Percentiles rank a stretch among this genome's conserved stretches.
Conservation (phyloP, 2,888 invertebrate genomes). For the Microplitis manilae region DNA sequence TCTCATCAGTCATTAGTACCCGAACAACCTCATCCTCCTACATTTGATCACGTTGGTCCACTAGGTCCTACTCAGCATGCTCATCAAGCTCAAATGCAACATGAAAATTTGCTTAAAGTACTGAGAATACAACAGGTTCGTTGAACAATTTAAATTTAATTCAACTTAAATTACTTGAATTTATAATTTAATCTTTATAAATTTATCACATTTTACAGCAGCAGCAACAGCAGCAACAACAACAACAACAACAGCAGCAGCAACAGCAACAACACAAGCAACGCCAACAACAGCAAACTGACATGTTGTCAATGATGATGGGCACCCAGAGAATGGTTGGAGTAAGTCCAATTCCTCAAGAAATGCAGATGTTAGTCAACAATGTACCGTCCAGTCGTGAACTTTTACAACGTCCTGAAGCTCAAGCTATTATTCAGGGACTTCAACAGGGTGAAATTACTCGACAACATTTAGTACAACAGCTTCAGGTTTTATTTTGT, state of each 20-base stretch:
- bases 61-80: conserved; percentile 68
- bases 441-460: conserved; percentile 85
- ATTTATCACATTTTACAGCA: background rate
- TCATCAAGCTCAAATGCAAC: conserved; percentile 69
- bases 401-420: conserved; percentile 81
- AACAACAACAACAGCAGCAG: conserved; percentile 48
- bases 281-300: conserved; percentile 64
- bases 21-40: conserved; percentile 55
- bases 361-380: conserved; percentile 72
- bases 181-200: background rate
- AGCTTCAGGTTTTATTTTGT: conserved; percentile 73
- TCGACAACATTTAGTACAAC: conserved; percentile 82
- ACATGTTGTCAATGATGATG: conserved; percentile 76
- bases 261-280: conserved; percentile 68
- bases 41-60: conserved; percentile 66
- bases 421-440: conserved; percentile 84
- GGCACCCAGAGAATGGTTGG: conserved; percentile 75
- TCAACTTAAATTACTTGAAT: background rate
- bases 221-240: conserved; percentile 5
- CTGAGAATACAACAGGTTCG: conserved; percentile 73
- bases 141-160: background rate
- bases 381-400: conserved; percentile 76
- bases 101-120: conserved; percentile 72
- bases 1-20: conserved; percentile 42
- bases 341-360: conserved; percentile 71